These are phyloP conservation scores for Adelges cooleyi DNA, from an alignment of 1,140 invertebrate species.

Conservation along the genomic window DNA sequence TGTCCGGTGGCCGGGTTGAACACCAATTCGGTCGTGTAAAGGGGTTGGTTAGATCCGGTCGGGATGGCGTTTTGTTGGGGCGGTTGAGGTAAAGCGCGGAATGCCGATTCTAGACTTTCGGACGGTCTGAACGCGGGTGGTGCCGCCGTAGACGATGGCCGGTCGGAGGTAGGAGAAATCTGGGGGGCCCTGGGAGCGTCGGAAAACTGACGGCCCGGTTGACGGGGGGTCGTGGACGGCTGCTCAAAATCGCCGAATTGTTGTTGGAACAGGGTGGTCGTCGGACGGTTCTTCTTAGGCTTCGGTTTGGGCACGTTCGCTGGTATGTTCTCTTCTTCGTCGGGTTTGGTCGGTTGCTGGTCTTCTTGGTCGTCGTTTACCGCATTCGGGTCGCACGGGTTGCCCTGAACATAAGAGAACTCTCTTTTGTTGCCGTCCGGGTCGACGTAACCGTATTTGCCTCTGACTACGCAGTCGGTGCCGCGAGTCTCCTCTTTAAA, in stretches of 20 bases:
- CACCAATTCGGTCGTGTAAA: constrained; percentile 63
- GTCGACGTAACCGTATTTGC: constrained; percentile 80
- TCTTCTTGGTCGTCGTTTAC: constrained; percentile 51
- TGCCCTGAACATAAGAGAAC: constrained; percentile 83
- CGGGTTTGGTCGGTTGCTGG: constrained; percentile 24
- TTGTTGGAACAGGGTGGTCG: constrained; percentile 37
- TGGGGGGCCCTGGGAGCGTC: constrained; percentile 40
- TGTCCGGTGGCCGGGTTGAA: constrained; percentile 64
- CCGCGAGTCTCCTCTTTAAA: constrained; percentile 80
- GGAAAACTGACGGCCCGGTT: constrained; percentile 48
- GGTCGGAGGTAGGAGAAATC: constrained; percentile 38
- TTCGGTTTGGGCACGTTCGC: constrained; percentile 30
- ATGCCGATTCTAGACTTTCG: constrained; percentile 37
- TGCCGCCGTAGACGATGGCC: constrained; percentile 38
- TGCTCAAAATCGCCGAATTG: constrained; percentile 34
- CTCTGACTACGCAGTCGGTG: constrained; percentile 72
- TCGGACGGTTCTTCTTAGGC: constrained; percentile 37
- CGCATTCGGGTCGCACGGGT: constrained; percentile 72
- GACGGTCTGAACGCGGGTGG: constrained; percentile 38
- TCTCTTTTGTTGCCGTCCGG: constrained; percentile 76
- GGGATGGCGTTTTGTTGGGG: constrained; percentile 37
- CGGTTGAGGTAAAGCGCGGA: constrained; percentile 44
- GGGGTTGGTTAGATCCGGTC: constrained; percentile 36
- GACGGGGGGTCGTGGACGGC: constrained; percentile 52
- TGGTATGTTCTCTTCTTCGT: constrained; percentile 36